Percentiles rank a stretch among this genome's conserved stretches.
Conservation (phyloP, 2,888 invertebrate species). For the Drosophila nr. fundita region DNA sequence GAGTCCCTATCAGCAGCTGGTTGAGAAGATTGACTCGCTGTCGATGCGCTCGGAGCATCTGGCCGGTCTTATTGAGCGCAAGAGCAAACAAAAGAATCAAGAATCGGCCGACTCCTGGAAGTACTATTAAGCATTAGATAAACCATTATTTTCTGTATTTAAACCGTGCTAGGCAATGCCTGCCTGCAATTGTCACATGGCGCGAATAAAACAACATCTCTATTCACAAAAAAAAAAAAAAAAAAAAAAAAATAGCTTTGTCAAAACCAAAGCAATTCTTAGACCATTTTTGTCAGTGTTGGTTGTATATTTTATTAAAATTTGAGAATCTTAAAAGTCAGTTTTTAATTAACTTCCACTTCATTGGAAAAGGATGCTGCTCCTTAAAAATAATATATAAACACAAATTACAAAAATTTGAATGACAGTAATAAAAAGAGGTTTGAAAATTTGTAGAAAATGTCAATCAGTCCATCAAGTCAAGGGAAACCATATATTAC, state of each 20-base stretch:
- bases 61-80: slow-evolving; percentile 96
- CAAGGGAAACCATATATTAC: too few species aligned
- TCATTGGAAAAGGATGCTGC: background rate
- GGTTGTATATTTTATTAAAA: background rate
- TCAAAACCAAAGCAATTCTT: background rate
- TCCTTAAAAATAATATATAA: background rate
- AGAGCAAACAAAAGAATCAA: slow-evolving; percentile 92
- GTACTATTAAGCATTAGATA: slow-evolving; percentile 79
- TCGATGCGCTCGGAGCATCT: slow-evolving; percentile 98
- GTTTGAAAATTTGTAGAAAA: too few species aligned
- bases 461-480: background rate
- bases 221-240: too few species aligned
- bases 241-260: too few species aligned
- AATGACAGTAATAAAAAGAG: background rate
- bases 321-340: background rate
- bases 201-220: slow-evolving; percentile 73
- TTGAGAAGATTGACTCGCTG: slow-evolving; percentile 98
- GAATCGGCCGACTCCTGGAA: slow-evolving; percentile 86
- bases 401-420: background rate
- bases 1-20: slow-evolving; percentile 99
- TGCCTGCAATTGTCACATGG: slow-evolving; percentile 36
- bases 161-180: slow-evolving; percentile 22
- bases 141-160: slow-evolving; percentile 54
- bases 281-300: background rate
- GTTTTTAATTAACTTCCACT: background rate